phyloP scores from a whole-genome alignment of 2,888 invertebrate genomes.

The Tetragonisca angustula region DNA sequence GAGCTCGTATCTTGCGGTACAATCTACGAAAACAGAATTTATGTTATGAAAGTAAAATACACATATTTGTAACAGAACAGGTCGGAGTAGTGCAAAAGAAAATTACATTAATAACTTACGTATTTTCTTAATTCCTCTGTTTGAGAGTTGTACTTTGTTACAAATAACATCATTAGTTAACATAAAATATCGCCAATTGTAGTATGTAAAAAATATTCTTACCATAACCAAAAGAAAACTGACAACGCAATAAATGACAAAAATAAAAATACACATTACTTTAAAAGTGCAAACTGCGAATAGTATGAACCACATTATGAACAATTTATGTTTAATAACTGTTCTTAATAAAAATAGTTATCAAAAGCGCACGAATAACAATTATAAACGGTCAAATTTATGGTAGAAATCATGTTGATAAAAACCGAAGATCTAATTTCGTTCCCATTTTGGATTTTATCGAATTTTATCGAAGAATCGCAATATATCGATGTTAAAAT shows the following conservation, averaged over 20 bases:
- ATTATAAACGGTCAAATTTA: constrained; percentile 21
- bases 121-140: constrained; percentile 69
- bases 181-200: not conserved
- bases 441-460: constrained; percentile 38
- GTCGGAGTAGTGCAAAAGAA: not conserved
- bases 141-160: constrained; percentile 65
- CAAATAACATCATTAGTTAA: constrained; percentile 35
- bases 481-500: constrained; percentile 8
- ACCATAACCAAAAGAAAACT: constrained; percentile 74
- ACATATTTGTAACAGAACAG: not conserved
- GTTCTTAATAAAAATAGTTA: not conserved
- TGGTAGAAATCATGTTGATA: constrained; percentile 9
- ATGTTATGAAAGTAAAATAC: not conserved
- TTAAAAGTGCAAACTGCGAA: constrained; percentile 70
- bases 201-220: constrained; percentile 43
- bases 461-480: constrained; percentile 7
- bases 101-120: constrained; percentile 63
- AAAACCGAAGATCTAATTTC: constrained; percentile 19
- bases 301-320: constrained; percentile 65
- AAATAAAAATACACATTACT: constrained; percentile 75
- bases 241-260: constrained; percentile 71
- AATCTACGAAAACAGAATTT: constrained; percentile 19
- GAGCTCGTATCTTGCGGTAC: not conserved
- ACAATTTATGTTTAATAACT: constrained; percentile 61
- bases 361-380: not conserved